Percentiles rank a stretch among this genome's conserved stretches.
Evolutionary conservation across 2,888 invertebrate genomes (phyloP).

Genomic region (Pseudeuparius sepicola): DNA sequence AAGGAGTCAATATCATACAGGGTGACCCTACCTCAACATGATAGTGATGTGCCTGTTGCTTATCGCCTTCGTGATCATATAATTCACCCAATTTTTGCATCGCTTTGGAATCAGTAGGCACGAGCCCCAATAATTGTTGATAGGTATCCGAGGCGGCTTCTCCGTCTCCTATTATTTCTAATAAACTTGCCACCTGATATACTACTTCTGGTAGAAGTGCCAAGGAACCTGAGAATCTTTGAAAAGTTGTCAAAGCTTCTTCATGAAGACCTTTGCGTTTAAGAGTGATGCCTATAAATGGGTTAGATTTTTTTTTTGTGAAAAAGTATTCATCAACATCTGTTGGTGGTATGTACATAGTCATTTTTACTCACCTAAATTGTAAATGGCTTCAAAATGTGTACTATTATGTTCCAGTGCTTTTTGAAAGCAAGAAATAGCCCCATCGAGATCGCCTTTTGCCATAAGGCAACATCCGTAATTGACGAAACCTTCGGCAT

Average conservation of each 20-base stretch:
- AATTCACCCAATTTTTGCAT: slow-evolving; percentile 83
- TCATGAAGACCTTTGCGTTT: slow-evolving; percentile 60
- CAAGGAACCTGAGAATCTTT: slow-evolving; percentile 51
- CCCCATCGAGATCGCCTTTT: slow-evolving; percentile 58
- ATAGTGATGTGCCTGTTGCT: slow-evolving; percentile 79
- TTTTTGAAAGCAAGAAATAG: slow-evolving; percentile 59
- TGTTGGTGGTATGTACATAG: no score
- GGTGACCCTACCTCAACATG: slow-evolving; percentile 58
- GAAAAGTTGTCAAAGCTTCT: slow-evolving; percentile 69
- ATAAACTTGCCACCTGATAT: slow-evolving; percentile 68
- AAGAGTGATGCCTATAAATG: slow-evolving; percentile 62
- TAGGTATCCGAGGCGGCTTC: slow-evolving; percentile 57
- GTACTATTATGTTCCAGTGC: slow-evolving; percentile 72
- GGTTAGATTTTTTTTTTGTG: no score
- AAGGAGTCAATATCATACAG: no score
- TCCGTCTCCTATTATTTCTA: slow-evolving; percentile 55
- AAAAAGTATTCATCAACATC: no score
- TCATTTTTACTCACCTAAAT: slow-evolving; percentile 57
- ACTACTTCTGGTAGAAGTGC: slow-evolving; percentile 48
- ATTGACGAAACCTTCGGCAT: slow-evolving; percentile 75
- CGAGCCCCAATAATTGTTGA: slow-evolving; percentile 68
- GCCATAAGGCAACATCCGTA: slow-evolving; percentile 70
- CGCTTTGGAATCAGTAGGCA: slow-evolving; percentile 83
- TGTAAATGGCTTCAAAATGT: slow-evolving; percentile 76
- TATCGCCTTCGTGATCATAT: slow-evolving; percentile 83